Evolutionary conservation across 2,888 invertebrate species (phyloP), one percentile per base, ranked within the genome.

Genomic region (Limenitis camilla): DNA sequence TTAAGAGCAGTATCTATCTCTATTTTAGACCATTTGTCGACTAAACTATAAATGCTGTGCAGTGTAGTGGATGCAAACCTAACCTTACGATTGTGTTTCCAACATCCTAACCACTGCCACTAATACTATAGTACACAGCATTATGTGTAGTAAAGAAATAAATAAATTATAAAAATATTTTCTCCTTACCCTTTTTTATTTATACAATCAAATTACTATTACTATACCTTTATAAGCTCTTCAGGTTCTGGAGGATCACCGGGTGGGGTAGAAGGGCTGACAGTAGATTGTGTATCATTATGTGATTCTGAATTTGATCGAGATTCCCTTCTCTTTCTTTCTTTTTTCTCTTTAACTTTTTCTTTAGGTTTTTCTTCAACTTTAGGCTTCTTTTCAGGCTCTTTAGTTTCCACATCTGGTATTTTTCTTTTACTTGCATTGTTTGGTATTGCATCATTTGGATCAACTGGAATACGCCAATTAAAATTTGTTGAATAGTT

Each of bases 191-290:
- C n/a, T 19, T 19, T 19, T 19, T 19, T 19, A 19, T 19, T 36
- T 62, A 61, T 28, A 2, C 27, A 51, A 27, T n/a, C 1, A 50
- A 33, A 40, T 33, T 36, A 27, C n/a, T 19, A 40, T 38, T 45
- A 36, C 49, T 29, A 56, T 55, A 92, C 91, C 85, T 94, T 95
- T 56, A 98, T 93, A 31, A 98, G 89, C 68, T 97, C 96, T 70
- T 98, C 97, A 0, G 97, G 94, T 81, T 98, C 96, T 1, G 96
- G 96, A 1, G 96, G 95, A 71, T 96, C 96, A 2, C 94, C 94
- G 0, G 92, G 91, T 0, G 94, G 94, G 6, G 93, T 91, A 66
- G 91, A 92, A 0, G 95, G 95, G 69, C 95, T 95, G 49, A 94
- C 84, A 19, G 93, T 93, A 4, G 91, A 91, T 67, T 93, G 93